Conservation (phyloP, 2,113 vertebrate species). For the Chionis minor region DNA sequence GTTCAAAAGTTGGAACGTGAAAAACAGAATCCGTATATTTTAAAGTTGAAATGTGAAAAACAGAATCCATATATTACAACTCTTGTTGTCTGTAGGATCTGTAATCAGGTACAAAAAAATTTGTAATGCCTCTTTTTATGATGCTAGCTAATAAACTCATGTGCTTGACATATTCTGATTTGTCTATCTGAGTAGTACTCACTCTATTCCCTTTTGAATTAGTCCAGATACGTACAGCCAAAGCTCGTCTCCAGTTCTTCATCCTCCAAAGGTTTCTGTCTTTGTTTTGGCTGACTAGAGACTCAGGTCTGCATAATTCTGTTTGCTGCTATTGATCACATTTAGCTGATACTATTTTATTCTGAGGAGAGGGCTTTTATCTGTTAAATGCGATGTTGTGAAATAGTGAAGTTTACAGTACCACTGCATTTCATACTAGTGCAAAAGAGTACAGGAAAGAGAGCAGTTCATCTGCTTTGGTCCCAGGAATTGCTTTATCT, state of each 20-base stretch:
- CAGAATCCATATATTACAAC: neutral
- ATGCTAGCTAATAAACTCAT: neutral
- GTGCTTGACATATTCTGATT: neutral
- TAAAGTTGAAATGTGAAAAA: neutral
- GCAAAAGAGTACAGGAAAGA: neutral
- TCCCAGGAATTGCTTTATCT: neutral
- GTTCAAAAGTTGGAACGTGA: neutral
- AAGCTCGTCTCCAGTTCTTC: neutral
- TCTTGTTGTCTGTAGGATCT: neutral
- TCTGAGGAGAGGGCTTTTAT: neutral
- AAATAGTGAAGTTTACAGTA: neutral
- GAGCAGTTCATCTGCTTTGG: neutral
- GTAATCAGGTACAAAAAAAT: neutral
- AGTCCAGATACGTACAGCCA: neutral
- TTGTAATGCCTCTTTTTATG: neutral
- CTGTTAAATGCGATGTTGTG: neutral
- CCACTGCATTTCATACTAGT: neutral
- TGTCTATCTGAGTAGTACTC: accelerated
- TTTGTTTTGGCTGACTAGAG: neutral
- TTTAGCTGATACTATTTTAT: neutral
- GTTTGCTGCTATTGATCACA: neutral
- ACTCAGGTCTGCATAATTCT: neutral
- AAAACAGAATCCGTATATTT: neutral
- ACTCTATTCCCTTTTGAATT: neutral
- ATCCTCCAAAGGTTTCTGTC: neutral